A percentile compares a stretch with the other conserved stretches of the same genome.
phyloP scores from a whole-genome alignment of 2,888 invertebrate species.

The Mesochorus sp. region DNA sequence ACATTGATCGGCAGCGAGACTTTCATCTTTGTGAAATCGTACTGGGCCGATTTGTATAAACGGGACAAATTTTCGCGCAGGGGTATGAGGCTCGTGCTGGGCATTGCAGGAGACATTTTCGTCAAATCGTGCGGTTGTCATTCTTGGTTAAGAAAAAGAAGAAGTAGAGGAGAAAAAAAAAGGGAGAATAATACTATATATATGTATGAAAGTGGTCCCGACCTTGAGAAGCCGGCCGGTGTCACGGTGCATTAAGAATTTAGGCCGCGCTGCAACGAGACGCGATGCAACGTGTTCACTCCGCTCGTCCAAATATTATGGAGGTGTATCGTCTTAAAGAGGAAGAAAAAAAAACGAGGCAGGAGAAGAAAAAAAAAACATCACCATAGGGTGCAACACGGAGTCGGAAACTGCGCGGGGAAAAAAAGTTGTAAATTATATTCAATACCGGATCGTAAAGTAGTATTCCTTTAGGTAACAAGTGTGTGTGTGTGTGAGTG shows the following conservation, averaged over 20 bases:
- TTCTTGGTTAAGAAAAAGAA: slow-evolving; percentile 8
- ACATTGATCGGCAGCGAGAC: background rate
- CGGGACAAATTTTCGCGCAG: slow-evolving; percentile 16
- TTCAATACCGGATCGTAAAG: slow-evolving; percentile 76
- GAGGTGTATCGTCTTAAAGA: slow-evolving; percentile 35
- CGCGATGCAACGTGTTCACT: slow-evolving; percentile 9
- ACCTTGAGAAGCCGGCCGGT: slow-evolving; percentile 24
- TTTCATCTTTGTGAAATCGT: slow-evolving; percentile 53
- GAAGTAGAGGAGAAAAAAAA: no score
- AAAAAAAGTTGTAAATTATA: slow-evolving; percentile 75
- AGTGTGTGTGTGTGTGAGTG: slow-evolving; percentile 61
- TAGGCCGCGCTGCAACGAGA: slow-evolving; percentile 3
- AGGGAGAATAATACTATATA: no score
- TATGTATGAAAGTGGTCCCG: background rate
- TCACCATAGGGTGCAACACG: slow-evolving; percentile 48
- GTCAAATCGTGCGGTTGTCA: slow-evolving; percentile 21
- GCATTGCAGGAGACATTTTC: slow-evolving; percentile 10
- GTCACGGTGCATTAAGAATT: slow-evolving; percentile 46
- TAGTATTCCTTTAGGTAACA: no score
- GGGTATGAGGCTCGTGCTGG: background rate
- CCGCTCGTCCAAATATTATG: slow-evolving; percentile 43
- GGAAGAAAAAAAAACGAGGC: slow-evolving; percentile 33
- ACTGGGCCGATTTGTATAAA: slow-evolving; percentile 36
- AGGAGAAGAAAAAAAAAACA: slow-evolving; percentile 43
- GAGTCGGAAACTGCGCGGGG: slow-evolving; percentile 60